Percentiles rank a stretch among this genome's conserved stretches.
phyloP scores from a whole-genome alignment of 2,888 invertebrate genomes.

The Sinelater perroti region DNA sequence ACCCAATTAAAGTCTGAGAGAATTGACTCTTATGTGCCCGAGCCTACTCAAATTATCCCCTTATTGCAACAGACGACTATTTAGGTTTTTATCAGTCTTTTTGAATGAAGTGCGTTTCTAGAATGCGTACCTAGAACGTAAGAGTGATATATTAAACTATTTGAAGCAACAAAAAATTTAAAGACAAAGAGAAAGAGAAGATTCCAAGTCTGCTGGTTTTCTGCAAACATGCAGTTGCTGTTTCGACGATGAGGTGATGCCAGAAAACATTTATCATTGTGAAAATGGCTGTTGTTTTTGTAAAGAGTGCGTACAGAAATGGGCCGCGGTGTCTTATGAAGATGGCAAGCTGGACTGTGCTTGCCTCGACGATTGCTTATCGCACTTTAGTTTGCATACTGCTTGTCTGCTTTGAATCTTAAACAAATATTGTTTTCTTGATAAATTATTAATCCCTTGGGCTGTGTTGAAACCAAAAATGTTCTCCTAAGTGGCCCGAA shows the following conservation, averaged over 20 bases:
- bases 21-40: slow-evolving; percentile 28
- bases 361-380: slow-evolving; percentile 59
- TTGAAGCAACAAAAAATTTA: slow-evolving; percentile 43
- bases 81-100: slow-evolving; percentile 42
- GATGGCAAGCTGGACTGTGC: slow-evolving; percentile 58
- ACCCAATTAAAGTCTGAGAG: too few relatives aligned
- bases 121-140: slow-evolving; percentile 47
- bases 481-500: slow-evolving; percentile 62
- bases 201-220: slow-evolving; percentile 56
- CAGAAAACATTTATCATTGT: slow-evolving; percentile 58
- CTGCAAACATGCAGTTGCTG: slow-evolving; percentile 65
- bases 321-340: slow-evolving; percentile 58
- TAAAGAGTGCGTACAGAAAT: slow-evolving; percentile 57
- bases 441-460: slow-evolving; percentile 46
- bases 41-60: slow-evolving; percentile 48
- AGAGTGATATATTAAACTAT: slow-evolving; percentile 48
- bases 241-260: slow-evolving; percentile 64
- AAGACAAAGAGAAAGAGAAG: slow-evolving; percentile 40
- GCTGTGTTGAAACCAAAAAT: slow-evolving; percentile 58
- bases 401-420: background rate
- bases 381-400: slow-evolving; percentile 53
- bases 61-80: slow-evolving; percentile 54
- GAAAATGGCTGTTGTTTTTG: slow-evolving; percentile 62
- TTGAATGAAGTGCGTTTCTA: too few relatives aligned
- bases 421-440: background rate